These are phyloP conservation scores for Ephialtes manifestator DNA, from an alignment of 2,888 invertebrate genomes.

Conservation along the genomic window DNA sequence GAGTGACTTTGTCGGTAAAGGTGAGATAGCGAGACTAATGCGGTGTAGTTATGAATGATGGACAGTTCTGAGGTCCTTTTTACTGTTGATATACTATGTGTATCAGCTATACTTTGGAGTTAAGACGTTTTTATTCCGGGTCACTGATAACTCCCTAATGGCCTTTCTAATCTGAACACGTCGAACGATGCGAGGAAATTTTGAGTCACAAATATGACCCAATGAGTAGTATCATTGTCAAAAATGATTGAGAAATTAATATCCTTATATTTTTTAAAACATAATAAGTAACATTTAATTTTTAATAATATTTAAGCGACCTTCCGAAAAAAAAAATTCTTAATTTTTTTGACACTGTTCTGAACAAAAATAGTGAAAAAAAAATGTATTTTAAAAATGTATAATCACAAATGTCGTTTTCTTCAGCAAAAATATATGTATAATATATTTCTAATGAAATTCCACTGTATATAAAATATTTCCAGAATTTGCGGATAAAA, in stretches of 20 bases:
- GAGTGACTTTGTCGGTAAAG: slow-evolving; percentile 24
- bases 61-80: slow-evolving; percentile 1
- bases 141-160: slow-evolving; percentile 32
- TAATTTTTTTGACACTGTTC: no score
- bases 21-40: slow-evolving; percentile 34
- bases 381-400: no score
- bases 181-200: not conserved
- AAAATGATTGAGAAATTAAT: not conserved
- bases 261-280: not conserved
- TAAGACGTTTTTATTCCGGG: slow-evolving; percentile 30
- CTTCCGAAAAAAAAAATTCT: no score
- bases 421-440: no score
- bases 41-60: slow-evolving; percentile 20
- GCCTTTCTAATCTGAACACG: slow-evolving; percentile 15
- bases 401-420: no score
- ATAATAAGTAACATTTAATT: no score
- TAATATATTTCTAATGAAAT: no score
- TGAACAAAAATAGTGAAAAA: no score
- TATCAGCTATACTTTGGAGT: not conserved
- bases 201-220: not conserved
- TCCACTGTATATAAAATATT: no score
- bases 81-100: not conserved
- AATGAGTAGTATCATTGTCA: not conserved
- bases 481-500: no score
- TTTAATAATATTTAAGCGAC: no score